A percentile compares a stretch with the other conserved stretches of the same genome.
Evolutionary conservation across 2,113 vertebrate genomes (phyloP).

Genomic region (Circaetus cinerascens): DNA sequence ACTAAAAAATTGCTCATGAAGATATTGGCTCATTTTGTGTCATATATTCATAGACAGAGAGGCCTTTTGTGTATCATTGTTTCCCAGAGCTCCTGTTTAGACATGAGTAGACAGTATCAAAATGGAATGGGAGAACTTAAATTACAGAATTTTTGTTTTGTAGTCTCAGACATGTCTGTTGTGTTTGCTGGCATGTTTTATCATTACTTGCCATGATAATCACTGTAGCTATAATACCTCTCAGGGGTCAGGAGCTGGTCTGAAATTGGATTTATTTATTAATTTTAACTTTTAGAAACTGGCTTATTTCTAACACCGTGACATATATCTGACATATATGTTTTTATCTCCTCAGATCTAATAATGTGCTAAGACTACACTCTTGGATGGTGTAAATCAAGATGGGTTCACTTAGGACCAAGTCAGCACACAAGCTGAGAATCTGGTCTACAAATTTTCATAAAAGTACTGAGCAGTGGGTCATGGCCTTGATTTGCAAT

Average conservation of each 20-base stretch:
- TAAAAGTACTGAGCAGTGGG: neutral
- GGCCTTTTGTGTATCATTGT: neutral
- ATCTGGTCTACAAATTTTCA: neutral
- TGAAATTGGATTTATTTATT: neutral
- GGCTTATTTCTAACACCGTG: neutral
- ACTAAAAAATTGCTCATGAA: neutral
- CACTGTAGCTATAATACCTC: neutral
- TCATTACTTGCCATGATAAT: neutral
- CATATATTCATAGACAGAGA: neutral
- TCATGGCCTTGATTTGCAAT: neutral
- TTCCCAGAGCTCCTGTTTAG: neutral
- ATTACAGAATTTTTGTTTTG: neutral
- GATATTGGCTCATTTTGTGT: neutral
- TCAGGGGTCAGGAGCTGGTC: neutral
- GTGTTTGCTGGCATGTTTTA: neutral
- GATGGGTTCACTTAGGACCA: neutral
- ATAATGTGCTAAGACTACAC: neutral
- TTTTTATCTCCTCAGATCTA: neutral
- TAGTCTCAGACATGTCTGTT: neutral
- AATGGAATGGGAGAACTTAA: neutral
- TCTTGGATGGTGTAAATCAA: neutral
- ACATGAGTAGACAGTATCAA: neutral
- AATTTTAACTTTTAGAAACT: neutral
- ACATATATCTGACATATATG: neutral
- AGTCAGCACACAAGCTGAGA: neutral